Base-by-base conservation (phyloP, 2,113 vertebrate genomes). In the Microtus richardsoni region DNA sequence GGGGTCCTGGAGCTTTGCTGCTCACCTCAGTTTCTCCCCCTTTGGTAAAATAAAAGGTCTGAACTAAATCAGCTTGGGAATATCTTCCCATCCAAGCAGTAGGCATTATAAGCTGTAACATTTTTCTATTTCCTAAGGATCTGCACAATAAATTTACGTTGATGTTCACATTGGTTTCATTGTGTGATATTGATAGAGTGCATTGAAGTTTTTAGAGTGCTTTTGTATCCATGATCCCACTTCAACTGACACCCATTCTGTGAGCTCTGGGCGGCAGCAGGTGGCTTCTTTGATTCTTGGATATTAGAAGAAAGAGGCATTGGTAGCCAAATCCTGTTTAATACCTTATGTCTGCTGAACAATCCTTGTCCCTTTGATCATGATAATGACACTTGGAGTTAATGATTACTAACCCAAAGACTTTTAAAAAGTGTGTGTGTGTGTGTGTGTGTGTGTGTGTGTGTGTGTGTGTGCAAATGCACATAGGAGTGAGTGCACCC, bases 151-250 rank as follows among this genome's bases (percentile, higher is more conserved):
- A 88, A 78, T 22, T 54, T 4, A 5, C 10, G 4, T 0, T 36
- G 94, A 68, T 73, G 33, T 49, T 62, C n/a, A 41, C 58, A 39
- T 26, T n/a, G 52, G 60, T 36, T 94, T 78, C 89, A 64, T 87
- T 26, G 36, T 21, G 28, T 52, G 7, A 8, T 41, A 26, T 26
- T 21, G 49, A 89, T 2, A n/a, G 0, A 33, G 36, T 24, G 41
- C 28, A 86, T 33, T 30, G 3, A 36, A 44, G 0, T 47, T 70
- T 44, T 58, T 70, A 54, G 19, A 9, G 66, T 22, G 49, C n/a
- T 89, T 87, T 78, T 26, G 58, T 68, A 70, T 9, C 79, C 10
- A 1, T 0, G 2, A n/a, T 84, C 52, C 58, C 64, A 28, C n/a
- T 85, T 47, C 33, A 28, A 2, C 58, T 77, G 62, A 5, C 58